Evolutionary conservation across 2,888 invertebrate genomes (phyloP), one percentile per base, ranked within the genome.

Genomic region (Listrodromus nycthemerus): DNA sequence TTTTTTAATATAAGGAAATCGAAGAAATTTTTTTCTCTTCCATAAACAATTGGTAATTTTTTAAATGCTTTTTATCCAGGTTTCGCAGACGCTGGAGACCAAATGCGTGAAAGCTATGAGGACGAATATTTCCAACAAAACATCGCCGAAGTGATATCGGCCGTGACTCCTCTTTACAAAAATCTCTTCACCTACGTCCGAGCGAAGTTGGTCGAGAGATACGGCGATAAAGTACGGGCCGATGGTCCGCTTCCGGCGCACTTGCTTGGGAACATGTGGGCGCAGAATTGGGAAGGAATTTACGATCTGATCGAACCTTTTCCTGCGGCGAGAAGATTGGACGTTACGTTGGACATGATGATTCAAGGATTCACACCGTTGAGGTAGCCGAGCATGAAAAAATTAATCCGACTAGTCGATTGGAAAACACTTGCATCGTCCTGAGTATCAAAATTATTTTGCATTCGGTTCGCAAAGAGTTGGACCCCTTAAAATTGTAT

Each of bases 211-310:
- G 94, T 95, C 7, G 94, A 95, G 74, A 91, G 95, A 58, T 97
- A 97, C 87, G 96, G 96, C 1, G 94, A 95, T 27, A 94, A 94
- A 65, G 94, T 96, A 0, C 93, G 95, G 27, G 92, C 94, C 3
- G 96, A 96, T 80, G 97, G 97, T 0, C 97, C 97, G 0, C 95
- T 98, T 76, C 98, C 98, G 0, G 97, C 97, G 0, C 98, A 98
- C 94, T 91, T 98, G 16, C 92, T 98, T 16, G 98, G 98, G 16
- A 97, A 97, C 92, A 96, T 97, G 95, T 97, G 97, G 97, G 96
- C 96, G 0, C 97, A 97, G 91, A 96, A 96, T 88, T 97, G 97
- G 97, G 96, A 96, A 86, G 96, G 96, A 16, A 95, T 97, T 66
- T 95, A 95, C 90, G 96, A 97, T 84, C 92, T 97, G 50, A 96